Base-by-base conservation (phyloP, 1,140 invertebrate genomes). In the Lycorma delicatula region DNA sequence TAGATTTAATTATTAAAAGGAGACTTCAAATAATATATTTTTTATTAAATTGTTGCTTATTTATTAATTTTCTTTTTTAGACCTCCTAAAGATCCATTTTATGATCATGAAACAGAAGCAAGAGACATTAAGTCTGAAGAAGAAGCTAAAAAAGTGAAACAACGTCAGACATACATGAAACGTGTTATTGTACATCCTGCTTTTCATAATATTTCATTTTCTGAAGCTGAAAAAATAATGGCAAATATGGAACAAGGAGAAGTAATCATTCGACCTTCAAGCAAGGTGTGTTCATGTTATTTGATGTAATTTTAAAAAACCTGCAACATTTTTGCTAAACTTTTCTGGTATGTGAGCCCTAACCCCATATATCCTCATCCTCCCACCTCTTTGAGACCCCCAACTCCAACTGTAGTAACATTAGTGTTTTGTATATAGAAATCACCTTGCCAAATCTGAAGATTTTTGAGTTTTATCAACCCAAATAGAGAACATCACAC, bases 111-210 rank as follows among this genome's bases (percentile, higher is more conserved):
- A 26, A 64, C 78, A 0, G 93, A 97, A 74, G 84, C 89, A 51
- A 82, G 82, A 54, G 91, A 96, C 64, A 75, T 78, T 1, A 81
- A 87, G 48, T 80, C 81, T 44, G 90, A 93, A 64, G 83, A 85
- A 53, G 89, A 94, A 48, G 80, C 84, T 5, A 91, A 89, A 64
- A 89, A 93, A 67, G 73, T 84, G 4, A 87, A 90, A 68, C 78
- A 85, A 66, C 73, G 85, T 34, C 82, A 87, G 71, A 89, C 85
- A 44, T 94, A 89, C 70, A 86, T 95, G 0, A 98, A 97, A 65
- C 79, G 97, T 6, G 94, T 99, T 0, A 99, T 99, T 56, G 90
- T 96, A 16, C 97, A 99, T 79, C 95, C 94, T 0, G 86, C 89
- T 0, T 99, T 99, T 75, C 89, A 97, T 63, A 99, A 99, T 70